These are phyloP conservation scores for Unio delphinus DNA, from an alignment of 2,888 invertebrate genomes.

Conservation along the genomic window DNA sequence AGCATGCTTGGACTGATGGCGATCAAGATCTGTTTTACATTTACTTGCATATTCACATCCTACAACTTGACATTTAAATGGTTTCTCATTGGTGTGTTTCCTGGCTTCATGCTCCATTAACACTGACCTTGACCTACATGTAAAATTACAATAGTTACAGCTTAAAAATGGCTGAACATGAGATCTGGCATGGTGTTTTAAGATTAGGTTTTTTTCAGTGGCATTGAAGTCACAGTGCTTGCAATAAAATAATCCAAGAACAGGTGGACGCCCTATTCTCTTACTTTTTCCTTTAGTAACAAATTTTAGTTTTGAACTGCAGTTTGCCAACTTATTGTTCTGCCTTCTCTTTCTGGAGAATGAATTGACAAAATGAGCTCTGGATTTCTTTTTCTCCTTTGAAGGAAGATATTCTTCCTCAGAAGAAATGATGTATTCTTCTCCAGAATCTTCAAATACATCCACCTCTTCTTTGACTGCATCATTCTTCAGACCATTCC, in stretches of 20 bases:
- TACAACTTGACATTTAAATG: conserved; percentile 42
- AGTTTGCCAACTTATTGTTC: neutral
- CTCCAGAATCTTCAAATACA: no score
- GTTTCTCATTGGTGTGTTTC: conserved; percentile 45
- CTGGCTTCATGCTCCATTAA: conserved; percentile 45
- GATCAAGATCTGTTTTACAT: conserved; percentile 31
- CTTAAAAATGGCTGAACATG: conserved; percentile 14
- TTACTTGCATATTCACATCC: conserved; percentile 41
- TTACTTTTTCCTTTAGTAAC: neutral
- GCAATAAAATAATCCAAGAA: conserved; percentile 31
- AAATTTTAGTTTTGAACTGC: no score
- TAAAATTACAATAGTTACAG: conserved; percentile 47
- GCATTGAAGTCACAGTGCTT: conserved; percentile 28
- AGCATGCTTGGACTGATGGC: conserved; percentile 42
- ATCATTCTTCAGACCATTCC: no score
- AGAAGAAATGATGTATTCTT: no score
- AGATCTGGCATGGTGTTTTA: conserved; percentile 10
- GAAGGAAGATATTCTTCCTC: conserved; percentile 12
- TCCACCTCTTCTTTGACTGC: no score
- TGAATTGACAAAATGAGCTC: conserved; percentile 4
- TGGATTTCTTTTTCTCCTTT: conserved; percentile 15
- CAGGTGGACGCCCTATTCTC: conserved; percentile 25
- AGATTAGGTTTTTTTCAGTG: conserved; percentile 19
- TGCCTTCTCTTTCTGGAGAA: neutral
- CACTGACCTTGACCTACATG: conserved; percentile 21